Base-by-base conservation (phyloP, 2,797 vertebrate genomes). In the Ispidina lecontei region DNA sequence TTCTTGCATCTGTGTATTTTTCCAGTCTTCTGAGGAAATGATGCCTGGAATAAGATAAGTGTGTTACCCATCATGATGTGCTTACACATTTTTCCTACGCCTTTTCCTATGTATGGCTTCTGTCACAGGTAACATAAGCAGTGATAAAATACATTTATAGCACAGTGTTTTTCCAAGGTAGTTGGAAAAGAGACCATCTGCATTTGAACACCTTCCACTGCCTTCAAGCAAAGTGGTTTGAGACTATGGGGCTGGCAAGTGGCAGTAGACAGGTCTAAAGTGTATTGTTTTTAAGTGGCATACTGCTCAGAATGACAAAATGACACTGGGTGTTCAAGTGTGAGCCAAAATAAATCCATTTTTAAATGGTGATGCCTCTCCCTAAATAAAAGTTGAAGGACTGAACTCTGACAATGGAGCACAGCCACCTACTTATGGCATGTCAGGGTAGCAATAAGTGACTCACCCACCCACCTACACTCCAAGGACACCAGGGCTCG, bases 351-450 rank as follows among this genome's bases (percentile, higher is more conserved):
- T 90, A 93, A 89, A 73, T 35, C 54, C 72, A 55, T 76, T 93
- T 96, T 90, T 51, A 92, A 92, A 81, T 60, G 39, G 35, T 74
- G 62, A 54, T 90, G 55, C 89, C 68, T 95, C 75, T 90, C 88
- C 54, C 84, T 54, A 82, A 75, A 87, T 82, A 93, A 90, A 91
- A 95, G 82, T 56, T 54, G 92, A 89, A 96, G 58, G 84, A n/a
- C 74, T 33, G 20, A 73, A 31, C 52, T 82, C 71, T 71, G 81
- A 43, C 56, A 87, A 78, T 0, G 0, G 56, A 79, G 84, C 84
- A 90, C 49, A 91, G 86, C 81, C 92, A 95, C 90, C 94, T 93
- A 93, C 90, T 93, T 90, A 90, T 7, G 47, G 91, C 63, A 81
- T 51, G 37, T 86, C 41, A 89, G 92, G 92, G 84, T 18, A 90